phyloP scores from a whole-genome alignment of 2,797 vertebrate species.

The Hydrolagus colliei region DNA sequence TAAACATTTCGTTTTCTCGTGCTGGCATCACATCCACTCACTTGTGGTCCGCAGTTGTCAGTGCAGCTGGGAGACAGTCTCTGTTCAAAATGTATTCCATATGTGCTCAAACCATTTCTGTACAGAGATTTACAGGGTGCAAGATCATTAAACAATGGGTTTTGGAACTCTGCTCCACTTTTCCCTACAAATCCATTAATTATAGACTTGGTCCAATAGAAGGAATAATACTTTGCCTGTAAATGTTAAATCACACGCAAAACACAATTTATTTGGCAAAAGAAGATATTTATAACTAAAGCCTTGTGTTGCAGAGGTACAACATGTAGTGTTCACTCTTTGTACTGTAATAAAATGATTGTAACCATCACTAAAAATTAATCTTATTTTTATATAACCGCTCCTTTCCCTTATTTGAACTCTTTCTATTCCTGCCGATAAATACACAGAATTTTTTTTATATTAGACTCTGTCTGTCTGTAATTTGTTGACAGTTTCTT shows the following conservation, averaged over 20 bases:
- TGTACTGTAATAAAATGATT: neutral
- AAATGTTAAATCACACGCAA: neutral
- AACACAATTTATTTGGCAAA: neutral
- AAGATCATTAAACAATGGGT: slow-evolving; percentile 20
- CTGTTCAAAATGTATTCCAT: slow-evolving; percentile 29
- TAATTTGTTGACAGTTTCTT: neutral
- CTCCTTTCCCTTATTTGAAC: neutral
- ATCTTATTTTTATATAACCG: neutral
- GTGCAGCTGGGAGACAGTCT: slow-evolving; percentile 19
- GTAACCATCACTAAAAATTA: neutral
- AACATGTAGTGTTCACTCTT: slow-evolving; percentile 6
- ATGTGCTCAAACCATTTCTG: slow-evolving; percentile 21
- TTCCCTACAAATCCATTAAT: neutral
- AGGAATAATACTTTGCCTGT: neutral
- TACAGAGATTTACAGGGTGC: slow-evolving; percentile 2
- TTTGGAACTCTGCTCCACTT: slow-evolving; percentile 6
- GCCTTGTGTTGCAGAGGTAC: slow-evolving; percentile 5
- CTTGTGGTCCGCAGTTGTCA: slow-evolving; percentile 13
- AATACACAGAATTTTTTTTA: neutral
- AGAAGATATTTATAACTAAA: neutral
- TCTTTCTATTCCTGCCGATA: neutral
- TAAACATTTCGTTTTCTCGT: slow-evolving; percentile 19
- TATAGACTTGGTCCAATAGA: neutral
- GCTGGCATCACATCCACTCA: slow-evolving; percentile 21
- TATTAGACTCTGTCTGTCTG: neutral